Percentiles rank a stretch among this genome's conserved stretches.
phyloP scores from a whole-genome alignment of 1,140 invertebrate species.

The Zaprionus tsacasi region DNA sequence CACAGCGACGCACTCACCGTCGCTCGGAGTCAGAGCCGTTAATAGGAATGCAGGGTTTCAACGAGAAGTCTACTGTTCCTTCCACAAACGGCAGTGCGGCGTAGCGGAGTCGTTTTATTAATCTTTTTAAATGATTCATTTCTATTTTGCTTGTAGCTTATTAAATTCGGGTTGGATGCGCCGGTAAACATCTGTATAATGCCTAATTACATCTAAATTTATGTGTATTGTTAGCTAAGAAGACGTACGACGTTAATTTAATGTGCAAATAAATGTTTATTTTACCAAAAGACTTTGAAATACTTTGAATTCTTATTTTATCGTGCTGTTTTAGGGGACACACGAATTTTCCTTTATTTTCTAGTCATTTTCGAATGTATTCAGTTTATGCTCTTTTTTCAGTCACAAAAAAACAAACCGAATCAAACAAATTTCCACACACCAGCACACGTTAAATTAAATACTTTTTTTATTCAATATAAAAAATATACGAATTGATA shows the following conservation, averaged over 20 bases:
- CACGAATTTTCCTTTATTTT: no score
- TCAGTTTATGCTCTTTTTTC: no score
- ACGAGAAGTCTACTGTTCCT: conserved; percentile 31
- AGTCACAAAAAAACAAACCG: no score
- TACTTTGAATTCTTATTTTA: no score
- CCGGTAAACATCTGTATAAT: conserved; percentile 4
- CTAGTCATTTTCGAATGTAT: no score
- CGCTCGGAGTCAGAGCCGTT: conserved; percentile 84
- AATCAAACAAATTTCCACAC: no score
- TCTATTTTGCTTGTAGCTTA: conserved; percentile 12
- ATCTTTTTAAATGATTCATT: background rate
- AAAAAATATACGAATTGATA: no score
- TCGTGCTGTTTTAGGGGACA: no score
- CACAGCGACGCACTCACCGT: conserved; percentile 78
- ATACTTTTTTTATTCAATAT: no score
- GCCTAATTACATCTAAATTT: conserved; percentile 24
- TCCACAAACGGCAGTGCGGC: conserved; percentile 34
- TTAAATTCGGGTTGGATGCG: background rate
- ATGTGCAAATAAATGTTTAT: conserved; percentile 12
- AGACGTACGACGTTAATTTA: conserved; percentile 14
- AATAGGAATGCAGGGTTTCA: conserved; percentile 62
- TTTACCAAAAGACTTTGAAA: background rate
- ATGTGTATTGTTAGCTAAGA: conserved; percentile 34
- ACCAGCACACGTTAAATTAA: no score
- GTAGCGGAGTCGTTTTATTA: conserved; percentile 19